phyloP scores from a whole-genome alignment of 2,113 vertebrate species.

The Rattus norvegicus region GRCr8 NC_086027.1:48546501-48547000 shows the following conservation, averaged over 20 bases:
- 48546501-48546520: accelerated
- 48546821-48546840: not conserved
- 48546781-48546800: not conserved
- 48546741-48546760: not conserved
- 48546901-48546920: not conserved
- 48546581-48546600: constrained; percentile 85
- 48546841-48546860: constrained; percentile 1
- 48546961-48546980: not conserved
- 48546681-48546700: constrained; percentile 89
- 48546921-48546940: not conserved
- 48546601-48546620: constrained; percentile 89
- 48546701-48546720: constrained; percentile 50
- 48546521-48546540: constrained; percentile 88
- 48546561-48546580: constrained; percentile 79
- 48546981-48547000: not conserved
- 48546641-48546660: constrained; percentile 90
- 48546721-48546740: constrained; percentile 16
- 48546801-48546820: not conserved
- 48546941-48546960: not conserved
- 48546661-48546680: constrained; percentile 94
- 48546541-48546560: constrained; percentile 72
- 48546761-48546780: not conserved
- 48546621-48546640: constrained; percentile 87
- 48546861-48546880: not conserved
- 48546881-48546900: not conserved